Conservation (phyloP, 2,888 invertebrate species). For the Pogonocherus hispidulus region DNA sequence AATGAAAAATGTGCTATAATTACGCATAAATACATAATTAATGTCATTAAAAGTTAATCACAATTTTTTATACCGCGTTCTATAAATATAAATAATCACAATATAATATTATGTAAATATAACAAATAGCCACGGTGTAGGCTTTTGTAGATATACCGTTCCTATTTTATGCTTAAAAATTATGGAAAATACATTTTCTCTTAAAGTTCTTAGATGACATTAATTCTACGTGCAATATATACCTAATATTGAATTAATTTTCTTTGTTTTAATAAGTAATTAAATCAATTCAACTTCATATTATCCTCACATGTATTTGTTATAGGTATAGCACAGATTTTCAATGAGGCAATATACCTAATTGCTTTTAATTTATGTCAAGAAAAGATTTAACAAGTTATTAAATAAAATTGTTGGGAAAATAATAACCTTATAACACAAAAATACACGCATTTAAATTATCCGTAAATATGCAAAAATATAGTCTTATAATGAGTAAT, state of each 20-base stretch:
- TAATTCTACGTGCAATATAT: no score
- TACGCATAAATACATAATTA: not conserved
- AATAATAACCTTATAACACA: not conserved
- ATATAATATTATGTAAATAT: constrained; percentile 11
- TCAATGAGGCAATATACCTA: not conserved
- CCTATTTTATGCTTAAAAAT: not conserved
- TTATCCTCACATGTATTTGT: not conserved
- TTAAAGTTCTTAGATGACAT: no score
- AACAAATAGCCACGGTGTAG: constrained; percentile 1
- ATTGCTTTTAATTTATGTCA: not conserved
- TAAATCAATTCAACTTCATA: not conserved
- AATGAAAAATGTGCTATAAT: not conserved
- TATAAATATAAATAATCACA: constrained; percentile 14
- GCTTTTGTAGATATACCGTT: not conserved
- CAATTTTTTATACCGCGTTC: not conserved
- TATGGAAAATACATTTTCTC: no score
- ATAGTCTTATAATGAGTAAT: not conserved
- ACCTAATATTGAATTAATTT: not conserved
- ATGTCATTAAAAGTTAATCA: not conserved
- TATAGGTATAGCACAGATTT: not conserved
- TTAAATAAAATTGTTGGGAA: not conserved
- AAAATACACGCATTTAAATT: not conserved
- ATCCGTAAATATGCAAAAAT: not conserved
- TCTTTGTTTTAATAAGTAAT: not conserved
- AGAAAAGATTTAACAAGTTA: not conserved